Base-by-base conservation (phyloP, 2,113 vertebrate species). In the Lampris megalopsis region DNA sequence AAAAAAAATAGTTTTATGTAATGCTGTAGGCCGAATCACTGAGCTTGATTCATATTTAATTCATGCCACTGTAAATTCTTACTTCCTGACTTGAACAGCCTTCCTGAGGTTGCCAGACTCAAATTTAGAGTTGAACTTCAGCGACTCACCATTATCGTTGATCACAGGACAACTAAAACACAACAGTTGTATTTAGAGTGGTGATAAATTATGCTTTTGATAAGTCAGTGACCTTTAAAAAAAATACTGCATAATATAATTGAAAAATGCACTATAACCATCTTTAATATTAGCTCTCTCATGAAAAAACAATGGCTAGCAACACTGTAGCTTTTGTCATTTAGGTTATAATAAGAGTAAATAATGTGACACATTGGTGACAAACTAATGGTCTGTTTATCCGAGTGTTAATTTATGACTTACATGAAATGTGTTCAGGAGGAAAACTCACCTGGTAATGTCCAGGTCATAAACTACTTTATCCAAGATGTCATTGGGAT, bases 91-190 rank as follows among this genome's bases (percentile, higher is more conserved):
- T 92, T 99, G 98, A 91, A 99, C 92, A 75, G 96, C 98, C 94
- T 99, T 99, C 80, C 98, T 96, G 42, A 99, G 92, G 88, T 99
- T 99, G 67, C 98, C 98, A 74, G 97, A 99, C 91, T 99, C 98
- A 93, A 99, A 99, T 92, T 96, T 97, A 36, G 98, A 99, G 91
- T 98, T 99, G 92, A 99, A 99, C 90, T 96, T 99, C 88, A 99
- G 93, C 62, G 96, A 89, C 81, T 97, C 97, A 50, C 94, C 95
- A 52, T 94, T 94, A 67, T 98, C 89, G 81, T 88, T 96, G 75
- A 95, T 92, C 71, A 95, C 66, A 6, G 89, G 85, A 73, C 79
- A 96, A 87, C 97, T 99, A 10, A 40, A 82, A 90, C 9, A 66
- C 63, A 73, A 79, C 45, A 9, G 71, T 1, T 50, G 24, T 6